A percentile compares a stretch with the other conserved stretches of the same genome.
phyloP scores from a whole-genome alignment of 1,140 invertebrate genomes.

The Drosophila teissieri region DNA sequence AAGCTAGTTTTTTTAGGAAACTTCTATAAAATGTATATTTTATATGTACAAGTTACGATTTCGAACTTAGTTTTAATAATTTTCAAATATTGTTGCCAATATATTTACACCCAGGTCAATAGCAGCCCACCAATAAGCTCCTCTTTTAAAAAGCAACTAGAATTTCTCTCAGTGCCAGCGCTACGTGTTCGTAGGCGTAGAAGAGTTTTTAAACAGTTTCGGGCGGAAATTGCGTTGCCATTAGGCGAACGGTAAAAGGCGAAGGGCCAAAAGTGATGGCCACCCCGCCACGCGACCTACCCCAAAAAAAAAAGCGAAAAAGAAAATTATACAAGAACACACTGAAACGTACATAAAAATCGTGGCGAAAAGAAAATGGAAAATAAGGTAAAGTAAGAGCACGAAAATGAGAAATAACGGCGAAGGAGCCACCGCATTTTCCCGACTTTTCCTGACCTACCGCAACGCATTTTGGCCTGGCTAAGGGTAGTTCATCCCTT shows the following conservation, averaged over 20 bases:
- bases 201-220: slow-evolving; percentile 49
- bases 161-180: slow-evolving; percentile 23
- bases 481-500: slow-evolving; percentile 66
- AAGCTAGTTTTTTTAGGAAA: too few relatives aligned
- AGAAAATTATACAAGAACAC: background rate
- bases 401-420: slow-evolving; percentile 45
- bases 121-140: too few relatives aligned
- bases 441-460: slow-evolving; percentile 57
- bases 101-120: too few relatives aligned
- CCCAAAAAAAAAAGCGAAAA: slow-evolving; percentile 41
- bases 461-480: slow-evolving; percentile 70
- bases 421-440: slow-evolving; percentile 4
- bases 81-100: too few relatives aligned
- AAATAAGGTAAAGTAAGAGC: slow-evolving; percentile 45
- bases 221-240: slow-evolving; percentile 75
- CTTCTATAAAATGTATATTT: too few relatives aligned
- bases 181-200: slow-evolving; percentile 53
- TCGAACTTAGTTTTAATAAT: too few relatives aligned
- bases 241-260: slow-evolving; percentile 47
- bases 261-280: slow-evolving; percentile 27
- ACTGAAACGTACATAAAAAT: slow-evolving; percentile 36
- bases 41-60: too few relatives aligned
- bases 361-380: slow-evolving; percentile 44
- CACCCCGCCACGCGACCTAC: slow-evolving; percentile 56
- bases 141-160: background rate